phyloP scores from a whole-genome alignment of 1,140 invertebrate genomes.

The Drosophila ananassae region DNA sequence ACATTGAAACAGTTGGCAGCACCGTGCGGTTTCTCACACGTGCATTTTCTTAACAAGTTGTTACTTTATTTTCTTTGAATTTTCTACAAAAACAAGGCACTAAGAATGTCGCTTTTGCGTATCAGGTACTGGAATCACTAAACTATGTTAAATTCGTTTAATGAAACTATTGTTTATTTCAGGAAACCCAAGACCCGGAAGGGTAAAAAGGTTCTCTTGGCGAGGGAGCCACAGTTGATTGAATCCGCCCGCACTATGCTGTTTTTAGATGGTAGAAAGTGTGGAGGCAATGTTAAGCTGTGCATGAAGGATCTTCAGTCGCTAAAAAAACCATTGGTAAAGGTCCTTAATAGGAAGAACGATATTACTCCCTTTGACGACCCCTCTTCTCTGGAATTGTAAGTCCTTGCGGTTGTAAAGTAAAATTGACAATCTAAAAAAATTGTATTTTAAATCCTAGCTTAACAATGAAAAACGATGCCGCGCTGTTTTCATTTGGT shows the following conservation, averaged over 20 bases:
- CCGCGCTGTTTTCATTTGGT: slow-evolving; percentile 94
- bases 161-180: neutral
- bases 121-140: slow-evolving; percentile 60
- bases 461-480: slow-evolving; percentile 93
- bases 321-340: slow-evolving; percentile 93
- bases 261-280: slow-evolving; percentile 94
- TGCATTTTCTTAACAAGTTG: slow-evolving; percentile 33
- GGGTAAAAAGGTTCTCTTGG: slow-evolving; percentile 93
- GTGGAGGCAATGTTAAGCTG: slow-evolving; percentile 89
- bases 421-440: neutral
- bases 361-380: slow-evolving; percentile 95
- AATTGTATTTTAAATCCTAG: slow-evolving; percentile 65
- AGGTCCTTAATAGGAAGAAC: slow-evolving; percentile 92
- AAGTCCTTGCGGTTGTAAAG: slow-evolving; percentile 16
- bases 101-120: slow-evolving; percentile 73
- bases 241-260: slow-evolving; percentile 95
- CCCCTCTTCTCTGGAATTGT: slow-evolving; percentile 91
- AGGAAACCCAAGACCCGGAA: slow-evolving; percentile 94
- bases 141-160: neutral
- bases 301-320: slow-evolving; percentile 95
- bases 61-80: neutral
- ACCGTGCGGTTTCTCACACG: slow-evolving; percentile 45
- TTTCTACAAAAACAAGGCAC: slow-evolving; percentile 4
- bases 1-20: slow-evolving; percentile 27
- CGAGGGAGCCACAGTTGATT: slow-evolving; percentile 93